Evolutionary conservation across 2,888 invertebrate species (phyloP).

Genomic region (Balanococcus diminutus): DNA sequence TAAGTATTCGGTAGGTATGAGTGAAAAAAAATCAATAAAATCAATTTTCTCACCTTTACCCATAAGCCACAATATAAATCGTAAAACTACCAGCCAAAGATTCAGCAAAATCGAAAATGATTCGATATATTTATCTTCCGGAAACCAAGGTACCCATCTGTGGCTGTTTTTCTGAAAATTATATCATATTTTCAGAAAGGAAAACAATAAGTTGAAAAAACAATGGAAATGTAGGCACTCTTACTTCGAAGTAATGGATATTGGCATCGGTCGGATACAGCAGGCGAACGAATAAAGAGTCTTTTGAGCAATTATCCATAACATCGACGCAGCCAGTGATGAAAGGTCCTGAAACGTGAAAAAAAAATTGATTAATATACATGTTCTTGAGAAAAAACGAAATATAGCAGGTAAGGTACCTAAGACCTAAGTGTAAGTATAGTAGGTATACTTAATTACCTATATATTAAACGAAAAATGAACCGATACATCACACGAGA

Average conservation of each 20-base stretch:
- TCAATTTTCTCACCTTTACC: slow-evolving; percentile 41
- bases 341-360: slow-evolving; percentile 63
- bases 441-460: no score
- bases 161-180: slow-evolving; percentile 62
- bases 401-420: no score
- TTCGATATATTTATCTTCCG: slow-evolving; percentile 65
- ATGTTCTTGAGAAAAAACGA: no score
- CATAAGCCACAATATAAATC: slow-evolving; percentile 60
- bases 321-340: slow-evolving; percentile 68
- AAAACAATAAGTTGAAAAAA: background rate
- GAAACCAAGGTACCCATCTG: slow-evolving; percentile 67
- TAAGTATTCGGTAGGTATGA: background rate
- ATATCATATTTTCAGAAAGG: slow-evolving; percentile 55
- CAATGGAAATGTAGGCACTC: slow-evolving; percentile 45
- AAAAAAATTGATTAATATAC: background rate
- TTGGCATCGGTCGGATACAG: slow-evolving; percentile 65
- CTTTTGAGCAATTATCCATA: slow-evolving; percentile 65
- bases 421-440: no score
- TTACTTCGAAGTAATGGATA: slow-evolving; percentile 61
- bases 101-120: slow-evolving; percentile 64
- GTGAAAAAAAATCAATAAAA: background rate
- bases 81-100: slow-evolving; percentile 61
- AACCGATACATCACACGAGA: no score
- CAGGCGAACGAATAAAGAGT: slow-evolving; percentile 66
- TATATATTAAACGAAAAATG: no score